A percentile compares a stretch with the other conserved stretches of the same genome.
phyloP scores from a whole-genome alignment of 2,797 vertebrate genomes.

The Enoplosus armatus region DNA sequence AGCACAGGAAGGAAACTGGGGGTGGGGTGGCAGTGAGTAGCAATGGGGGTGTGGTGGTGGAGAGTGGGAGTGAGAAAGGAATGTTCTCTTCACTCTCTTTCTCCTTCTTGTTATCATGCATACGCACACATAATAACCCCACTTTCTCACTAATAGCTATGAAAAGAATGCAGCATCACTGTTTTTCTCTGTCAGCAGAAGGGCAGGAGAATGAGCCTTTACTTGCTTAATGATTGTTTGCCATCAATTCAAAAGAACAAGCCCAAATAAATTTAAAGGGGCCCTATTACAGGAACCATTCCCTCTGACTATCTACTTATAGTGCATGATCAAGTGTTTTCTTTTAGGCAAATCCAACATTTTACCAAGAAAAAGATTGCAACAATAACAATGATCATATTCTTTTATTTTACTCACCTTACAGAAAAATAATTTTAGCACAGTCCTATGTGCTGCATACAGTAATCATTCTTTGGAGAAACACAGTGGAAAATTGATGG shows the following conservation, averaged over 20 bases:
- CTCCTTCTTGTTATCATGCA: slow-evolving; percentile 77
- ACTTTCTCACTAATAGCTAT: slow-evolving; percentile 73
- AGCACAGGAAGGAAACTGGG: slow-evolving; percentile 99
- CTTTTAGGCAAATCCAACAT: slow-evolving; percentile 1
- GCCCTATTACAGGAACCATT: not conserved
- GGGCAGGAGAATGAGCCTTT: slow-evolving; percentile 44
- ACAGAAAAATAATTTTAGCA: not conserved
- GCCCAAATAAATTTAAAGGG: slow-evolving; percentile 2
- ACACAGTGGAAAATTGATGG: slow-evolving; percentile 19
- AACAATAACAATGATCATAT: not conserved
- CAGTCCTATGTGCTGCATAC: not conserved
- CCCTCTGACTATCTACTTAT: not conserved
- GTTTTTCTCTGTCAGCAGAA: slow-evolving; percentile 38
- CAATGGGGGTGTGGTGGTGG: slow-evolving; percentile 87
- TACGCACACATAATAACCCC: slow-evolving; percentile 75
- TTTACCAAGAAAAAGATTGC: slow-evolving; percentile 21
- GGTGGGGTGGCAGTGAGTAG: slow-evolving; percentile 88
- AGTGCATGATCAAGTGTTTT: not conserved
- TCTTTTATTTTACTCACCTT: not conserved
- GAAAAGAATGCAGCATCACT: slow-evolving; percentile 76
- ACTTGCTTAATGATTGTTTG: slow-evolving; percentile 52
- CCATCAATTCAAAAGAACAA: slow-evolving; percentile 38
- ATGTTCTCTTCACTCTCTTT: slow-evolving; percentile 88
- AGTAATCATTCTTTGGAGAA: not conserved
- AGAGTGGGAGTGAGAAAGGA: slow-evolving; percentile 94